Percentiles rank a stretch among this genome's conserved stretches.
phyloP scores from a whole-genome alignment of 2,888 invertebrate species.

The Calameuta idolon region DNA sequence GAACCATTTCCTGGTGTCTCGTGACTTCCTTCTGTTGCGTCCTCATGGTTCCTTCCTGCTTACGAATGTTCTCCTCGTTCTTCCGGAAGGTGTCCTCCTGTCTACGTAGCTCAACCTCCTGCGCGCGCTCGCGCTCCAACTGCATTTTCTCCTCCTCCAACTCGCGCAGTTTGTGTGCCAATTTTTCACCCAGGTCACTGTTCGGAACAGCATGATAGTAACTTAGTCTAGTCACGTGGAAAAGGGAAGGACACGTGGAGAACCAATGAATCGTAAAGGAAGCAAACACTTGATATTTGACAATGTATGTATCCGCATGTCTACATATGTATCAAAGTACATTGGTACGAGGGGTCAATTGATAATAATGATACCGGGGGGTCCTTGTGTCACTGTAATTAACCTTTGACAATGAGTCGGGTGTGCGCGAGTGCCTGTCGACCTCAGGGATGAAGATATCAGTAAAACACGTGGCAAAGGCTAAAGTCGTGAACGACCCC shows the following conservation, averaged over 20 bases:
- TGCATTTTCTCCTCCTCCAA: conserved; percentile 68
- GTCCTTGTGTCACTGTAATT: not conserved
- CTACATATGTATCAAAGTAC: not conserved
- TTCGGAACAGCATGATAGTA: conserved; percentile 2
- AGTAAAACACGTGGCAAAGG: not conserved
- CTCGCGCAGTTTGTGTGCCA: conserved; percentile 71
- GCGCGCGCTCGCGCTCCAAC: conserved; percentile 66
- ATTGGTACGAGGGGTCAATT: not conserved
- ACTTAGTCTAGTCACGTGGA: not conserved
- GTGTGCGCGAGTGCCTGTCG: too few relatives aligned
- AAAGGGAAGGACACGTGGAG: not conserved
- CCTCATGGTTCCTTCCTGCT: conserved; percentile 52
- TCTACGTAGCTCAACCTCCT: conserved; percentile 51
- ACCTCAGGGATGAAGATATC: not conserved
- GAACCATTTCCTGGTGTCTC: conserved; percentile 46
- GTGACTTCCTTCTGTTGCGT: conserved; percentile 41
- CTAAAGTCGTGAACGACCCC: not conserved
- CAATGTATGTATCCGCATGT: not conserved
- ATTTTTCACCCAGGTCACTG: conserved; percentile 70
- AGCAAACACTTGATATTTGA: not conserved
- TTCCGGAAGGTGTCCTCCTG: conserved; percentile 59
- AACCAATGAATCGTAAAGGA: not conserved
- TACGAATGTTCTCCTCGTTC: conserved; percentile 59
- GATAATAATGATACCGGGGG: not conserved
- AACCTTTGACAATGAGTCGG: not conserved